These are phyloP conservation scores for Drosophila kurseongensis DNA, from an alignment of 1,140 invertebrate genomes.

Conservation along the genomic window DNA sequence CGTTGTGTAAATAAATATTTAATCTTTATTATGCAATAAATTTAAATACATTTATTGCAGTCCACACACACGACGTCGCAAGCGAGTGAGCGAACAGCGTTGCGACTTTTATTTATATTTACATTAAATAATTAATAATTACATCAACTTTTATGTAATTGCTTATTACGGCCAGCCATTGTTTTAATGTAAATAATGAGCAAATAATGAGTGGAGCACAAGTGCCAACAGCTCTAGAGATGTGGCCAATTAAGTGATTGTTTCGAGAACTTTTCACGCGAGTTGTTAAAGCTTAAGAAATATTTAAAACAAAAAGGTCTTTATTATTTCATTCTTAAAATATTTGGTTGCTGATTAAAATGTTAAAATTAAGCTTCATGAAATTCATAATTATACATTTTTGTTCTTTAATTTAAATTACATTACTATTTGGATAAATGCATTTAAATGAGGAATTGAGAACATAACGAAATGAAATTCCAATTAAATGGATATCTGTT, in stretches of 20 bases:
- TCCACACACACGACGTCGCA: slow-evolving; percentile 12
- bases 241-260: slow-evolving; percentile 23
- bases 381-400: no score
- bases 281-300: not conserved
- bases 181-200: slow-evolving; percentile 47
- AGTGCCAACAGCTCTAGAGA: slow-evolving; percentile 29
- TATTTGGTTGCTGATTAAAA: no score
- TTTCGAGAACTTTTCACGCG: not conserved
- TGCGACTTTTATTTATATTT: slow-evolving; percentile 65
- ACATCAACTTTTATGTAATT: slow-evolving; percentile 79
- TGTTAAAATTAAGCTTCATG: no score
- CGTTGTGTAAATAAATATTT: slow-evolving; percentile 84
- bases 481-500: not conserved
- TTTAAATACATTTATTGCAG: slow-evolving; percentile 80
- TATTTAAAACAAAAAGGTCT: no score
- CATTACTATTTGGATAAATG: no score
- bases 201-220: slow-evolving; percentile 43
- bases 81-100: slow-evolving; percentile 9
- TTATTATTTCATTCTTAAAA: no score
- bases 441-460: no score
- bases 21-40: slow-evolving; percentile 84
- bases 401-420: no score
- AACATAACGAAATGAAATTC: no score
- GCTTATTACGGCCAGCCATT: slow-evolving; percentile 69
- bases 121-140: slow-evolving; percentile 82